Conservation (phyloP, 2,888 invertebrate species). For the Acanthoscelides obtectus region DNA sequence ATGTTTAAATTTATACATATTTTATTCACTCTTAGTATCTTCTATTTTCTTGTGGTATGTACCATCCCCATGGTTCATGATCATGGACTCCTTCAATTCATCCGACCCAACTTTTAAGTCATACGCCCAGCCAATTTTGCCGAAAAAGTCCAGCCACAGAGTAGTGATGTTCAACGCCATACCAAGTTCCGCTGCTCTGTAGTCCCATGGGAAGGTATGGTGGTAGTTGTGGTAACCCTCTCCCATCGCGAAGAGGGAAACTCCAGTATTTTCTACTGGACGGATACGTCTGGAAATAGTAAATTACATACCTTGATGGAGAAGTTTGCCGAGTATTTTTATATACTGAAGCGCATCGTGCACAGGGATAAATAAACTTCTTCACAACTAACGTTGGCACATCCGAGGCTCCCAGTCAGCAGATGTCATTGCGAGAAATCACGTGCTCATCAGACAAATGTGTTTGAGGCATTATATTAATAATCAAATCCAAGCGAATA, state of each 20-base stretch:
- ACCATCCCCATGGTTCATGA: conserved; percentile 52
- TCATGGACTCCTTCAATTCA: conserved; percentile 50
- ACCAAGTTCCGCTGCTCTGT: conserved; percentile 82
- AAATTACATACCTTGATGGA: too few species aligned
- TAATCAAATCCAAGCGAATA: too few species aligned
- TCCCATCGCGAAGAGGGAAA: conserved; percentile 70
- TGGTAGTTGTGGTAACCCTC: conserved; percentile 95
- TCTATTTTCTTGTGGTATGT: conserved; percentile 11
- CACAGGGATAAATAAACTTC: too few species aligned
- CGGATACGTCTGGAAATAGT: conserved; percentile 62
- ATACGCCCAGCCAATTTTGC: conserved; percentile 69
- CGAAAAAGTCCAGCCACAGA: conserved; percentile 63
- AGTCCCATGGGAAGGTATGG: conserved; percentile 92
- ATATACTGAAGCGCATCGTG: too few species aligned
- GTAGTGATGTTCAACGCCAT: conserved; percentile 64
- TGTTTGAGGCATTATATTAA: too few species aligned
- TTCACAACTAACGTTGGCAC: too few species aligned
- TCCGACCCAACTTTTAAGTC: conserved; percentile 65
- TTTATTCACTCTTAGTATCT: conserved; percentile 13
- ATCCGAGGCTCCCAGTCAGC: too few species aligned
- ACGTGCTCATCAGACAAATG: too few species aligned
- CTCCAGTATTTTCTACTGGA: conserved; percentile 72
- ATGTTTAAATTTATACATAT: too few species aligned
- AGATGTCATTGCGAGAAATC: too few species aligned
- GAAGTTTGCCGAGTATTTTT: too few species aligned